Evolutionary conservation across 1,140 invertebrate genomes (phyloP), one percentile per base, ranked within the genome.

Genomic region (Polypedilum pembai): DNA sequence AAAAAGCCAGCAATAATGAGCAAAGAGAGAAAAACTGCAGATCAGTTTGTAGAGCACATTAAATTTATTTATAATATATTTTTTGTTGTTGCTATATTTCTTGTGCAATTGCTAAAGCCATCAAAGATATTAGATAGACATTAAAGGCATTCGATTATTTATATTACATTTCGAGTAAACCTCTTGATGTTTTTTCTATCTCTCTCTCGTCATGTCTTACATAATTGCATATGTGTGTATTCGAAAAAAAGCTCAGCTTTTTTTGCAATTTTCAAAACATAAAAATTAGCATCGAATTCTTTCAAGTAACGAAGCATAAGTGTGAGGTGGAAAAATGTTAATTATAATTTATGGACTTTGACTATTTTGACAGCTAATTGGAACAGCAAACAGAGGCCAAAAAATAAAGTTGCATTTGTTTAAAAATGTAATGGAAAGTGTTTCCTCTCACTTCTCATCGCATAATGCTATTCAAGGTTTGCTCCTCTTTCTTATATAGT

Each of bases 121-220:
- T 69, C 65, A 69, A 69, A 69, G 65, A 69, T 69, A 69, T 69
- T 69, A 69, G 65, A 69, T 69, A 69, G 65, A 69, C 65, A 20
- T 69, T 69, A 18, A 69, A 69, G 65, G 17, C 65, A 69, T 69
- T 69, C 20, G 17, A 21, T 20, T 69, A 20, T 20, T 69, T 69
- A 69, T 69, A 69, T 69, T 69, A 56, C 45, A 12, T 69, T 69
- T n/a, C 65, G 18, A 20, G 8, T 56, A 56, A 56, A 56, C 8
- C 65, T 69, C 20, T 69, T 69, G 65, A 69, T 69, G 65, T 69
- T 69, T 69, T 18, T 69, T n/a, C 20, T 69, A 8, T 69, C 20
- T 69, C 17, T 17, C 24, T 45, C 15, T 56, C 15, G 12, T 56
- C 12, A 56, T n/a, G n/a, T 56, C 15, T 33, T 33, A 33, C 45